Base-by-base conservation (phyloP, 2,113 vertebrate species). In the Rafetus swinhoei region DNA sequence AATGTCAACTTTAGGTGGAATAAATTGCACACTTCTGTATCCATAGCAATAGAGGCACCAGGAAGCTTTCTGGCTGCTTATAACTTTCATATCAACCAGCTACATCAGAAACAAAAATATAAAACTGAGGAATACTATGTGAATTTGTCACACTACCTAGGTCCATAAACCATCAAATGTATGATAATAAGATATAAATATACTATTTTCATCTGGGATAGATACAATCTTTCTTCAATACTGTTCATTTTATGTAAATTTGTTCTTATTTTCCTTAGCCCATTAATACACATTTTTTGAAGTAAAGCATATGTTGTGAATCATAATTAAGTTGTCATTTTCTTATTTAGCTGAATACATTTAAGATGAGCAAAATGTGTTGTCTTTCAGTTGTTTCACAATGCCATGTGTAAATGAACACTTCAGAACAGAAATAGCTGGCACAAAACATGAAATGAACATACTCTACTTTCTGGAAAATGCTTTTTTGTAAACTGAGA, bases 21-120 rank as follows among this genome's bases (percentile, higher is more conserved):
- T 65, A 93, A 13, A n/a, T 83, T 93, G 32, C 90, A 56, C 76
- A 50, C 39, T 94, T 52, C 65, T 81, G 35, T 92, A 35, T 89
- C 45, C 27, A 1, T 32, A 32, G n/a, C 76, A 32, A 45, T 87
- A 65, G 90, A 29, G 72, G 93, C 81, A 88, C 57, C 0, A 1
- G 21, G 80, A 85, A 95, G 39, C 45, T 39, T 92, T 96, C 85
- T 81, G 89, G 8, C 72, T 86, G 22, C 45, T 81, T 69, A 65
- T 84, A 82, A 50, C 91, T 97, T 94, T 89, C 39, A 35, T 88
- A 93, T 86, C 90, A 96, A 77, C 79, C 92, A 96, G 72, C 55
- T 91, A 76, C 45, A 81, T 86, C 82, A 93, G 84, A 96, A 62
- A 85, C 96, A 55, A 72, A 89, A 95, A 35, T 29, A 8, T 22